Evolutionary conservation across 2,888 invertebrate genomes (phyloP).

Genomic region (Pantelozetes paolii): DNA sequence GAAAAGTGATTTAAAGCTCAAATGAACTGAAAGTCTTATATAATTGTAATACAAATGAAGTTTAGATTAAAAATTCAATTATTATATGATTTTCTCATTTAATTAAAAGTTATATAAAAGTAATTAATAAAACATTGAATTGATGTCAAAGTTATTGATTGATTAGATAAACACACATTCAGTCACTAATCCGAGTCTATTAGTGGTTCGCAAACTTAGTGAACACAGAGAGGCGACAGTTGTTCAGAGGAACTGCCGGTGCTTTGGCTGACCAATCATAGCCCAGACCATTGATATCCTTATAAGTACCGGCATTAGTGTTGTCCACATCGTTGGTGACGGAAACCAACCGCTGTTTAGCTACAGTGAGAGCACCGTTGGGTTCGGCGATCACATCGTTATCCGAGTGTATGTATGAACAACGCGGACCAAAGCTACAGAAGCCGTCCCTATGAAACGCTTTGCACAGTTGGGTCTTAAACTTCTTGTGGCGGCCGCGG

Average conservation of each 20-base stretch:
- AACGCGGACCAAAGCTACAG: slow-evolving; percentile 44
- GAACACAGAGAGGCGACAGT: neutral
- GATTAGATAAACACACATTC: neutral
- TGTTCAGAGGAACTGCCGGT: neutral
- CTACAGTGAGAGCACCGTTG: too few relatives aligned
- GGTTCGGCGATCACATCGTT: neutral
- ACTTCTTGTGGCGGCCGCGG: slow-evolving; percentile 41
- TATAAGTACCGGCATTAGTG: neutral
- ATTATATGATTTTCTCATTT: too few relatives aligned
- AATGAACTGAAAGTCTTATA: too few relatives aligned
- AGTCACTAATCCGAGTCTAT: neutral
- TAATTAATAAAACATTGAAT: neutral
- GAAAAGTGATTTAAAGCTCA: too few relatives aligned
- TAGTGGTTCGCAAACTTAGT: neutral
- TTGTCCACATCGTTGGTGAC: too few relatives aligned
- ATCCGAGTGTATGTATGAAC: slow-evolving; percentile 40
- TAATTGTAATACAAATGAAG: too few relatives aligned
- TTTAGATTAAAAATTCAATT: too few relatives aligned
- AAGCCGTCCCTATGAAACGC: slow-evolving; percentile 42
- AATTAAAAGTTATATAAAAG: neutral
- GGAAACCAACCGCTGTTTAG: too few relatives aligned
- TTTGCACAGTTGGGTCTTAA: slow-evolving; percentile 43
- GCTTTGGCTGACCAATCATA: neutral
- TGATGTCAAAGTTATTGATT: too few relatives aligned
- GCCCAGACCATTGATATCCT: neutral